A percentile compares a stretch with the other conserved stretches of the same genome.
Conservation (phyloP, 2,797 vertebrate species). For the Coluber constrictor region DNA sequence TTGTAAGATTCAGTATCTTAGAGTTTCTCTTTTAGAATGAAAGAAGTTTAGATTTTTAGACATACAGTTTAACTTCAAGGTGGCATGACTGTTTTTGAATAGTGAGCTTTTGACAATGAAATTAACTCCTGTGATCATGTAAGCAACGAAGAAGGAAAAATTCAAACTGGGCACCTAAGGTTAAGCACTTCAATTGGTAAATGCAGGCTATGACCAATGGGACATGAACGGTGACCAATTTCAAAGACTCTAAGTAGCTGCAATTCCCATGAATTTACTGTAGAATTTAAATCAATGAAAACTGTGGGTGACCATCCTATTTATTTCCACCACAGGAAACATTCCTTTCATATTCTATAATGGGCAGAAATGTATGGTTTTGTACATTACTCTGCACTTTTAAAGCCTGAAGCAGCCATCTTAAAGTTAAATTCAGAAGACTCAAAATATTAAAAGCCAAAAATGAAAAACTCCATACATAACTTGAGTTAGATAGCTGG, state of each 20-base stretch:
- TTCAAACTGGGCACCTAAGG: conserved; percentile 35
- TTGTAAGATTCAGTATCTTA: conserved; percentile 43
- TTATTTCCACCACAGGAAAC: conserved; percentile 39
- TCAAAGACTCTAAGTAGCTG: conserved; percentile 36
- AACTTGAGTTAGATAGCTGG: not conserved
- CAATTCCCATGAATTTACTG: conserved; percentile 42
- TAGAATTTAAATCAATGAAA: conserved; percentile 49
- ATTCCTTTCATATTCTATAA: conserved; percentile 13
- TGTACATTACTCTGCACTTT: conserved; percentile 12
- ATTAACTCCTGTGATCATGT: conserved; percentile 28
- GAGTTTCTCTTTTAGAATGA: conserved; percentile 37
- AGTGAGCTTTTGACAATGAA: not conserved
- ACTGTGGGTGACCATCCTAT: conserved; percentile 42
- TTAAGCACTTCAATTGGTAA: conserved; percentile 32
- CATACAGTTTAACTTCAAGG: conserved; percentile 9
- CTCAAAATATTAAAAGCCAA: not conserved
- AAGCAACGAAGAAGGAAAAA: conserved; percentile 12
- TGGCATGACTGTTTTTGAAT: conserved; percentile 23
- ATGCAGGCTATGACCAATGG: conserved; percentile 39
- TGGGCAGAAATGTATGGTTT: conserved; percentile 29
- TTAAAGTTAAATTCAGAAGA: conserved; percentile 28
- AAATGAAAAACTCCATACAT: not conserved
- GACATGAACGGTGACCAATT: conserved; percentile 32
- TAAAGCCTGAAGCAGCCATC: conserved; percentile 20
- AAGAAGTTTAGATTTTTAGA: conserved; percentile 19